Base-by-base conservation (phyloP, 2,888 invertebrate genomes). In the Rhynchonema sp. region DNA sequence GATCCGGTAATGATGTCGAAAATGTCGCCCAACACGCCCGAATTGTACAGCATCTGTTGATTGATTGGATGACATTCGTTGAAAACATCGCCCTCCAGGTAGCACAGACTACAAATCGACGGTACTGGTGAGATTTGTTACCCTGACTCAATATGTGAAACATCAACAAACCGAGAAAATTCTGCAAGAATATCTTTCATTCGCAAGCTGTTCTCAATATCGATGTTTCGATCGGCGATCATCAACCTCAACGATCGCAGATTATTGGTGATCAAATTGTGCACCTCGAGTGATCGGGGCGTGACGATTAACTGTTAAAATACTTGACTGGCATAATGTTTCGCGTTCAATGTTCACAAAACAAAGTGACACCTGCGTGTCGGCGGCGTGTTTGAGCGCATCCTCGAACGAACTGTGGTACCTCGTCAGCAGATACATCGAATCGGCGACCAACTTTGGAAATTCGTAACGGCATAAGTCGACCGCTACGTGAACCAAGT, bases 31-130 rank as follows among this genome's bases (percentile, higher is more conserved):
- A 74, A 62, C 22, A 73, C 52, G 6, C 59, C 59, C 54, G 28
- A 26, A 59, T 73, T 75, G 62, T 73, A 72, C 58, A 75, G 69
- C 59, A 75, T 73, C 62, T 72, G 73, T 61, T 75, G 75, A 63
- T 75, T 74, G 72, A 75, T 74, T 2, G 73, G 73, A 61, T 75
- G 74, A 0, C 73, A 68, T 61, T 74, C 70, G 26, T 67, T 30
- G 46, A 26, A 68, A 17, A 46, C 22, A 2, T 74, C 73, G 69
- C 72, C 70, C 2, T 72, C 72, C 13, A 73, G 64, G 57, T 72
- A 72, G 60, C 74, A 74, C 59, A 73, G 70, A 55, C 72, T 72
- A 23, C 13, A 52, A 52, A 52, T n/a, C n/a, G n/a, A n/a, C n/a
- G n/a, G n/a, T n/a, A n/a, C n/a, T n/a, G n/a, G n/a, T n/a, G n/a